Base-by-base conservation (phyloP, 2,113 vertebrate genomes). In the Columba janthina region DNA sequence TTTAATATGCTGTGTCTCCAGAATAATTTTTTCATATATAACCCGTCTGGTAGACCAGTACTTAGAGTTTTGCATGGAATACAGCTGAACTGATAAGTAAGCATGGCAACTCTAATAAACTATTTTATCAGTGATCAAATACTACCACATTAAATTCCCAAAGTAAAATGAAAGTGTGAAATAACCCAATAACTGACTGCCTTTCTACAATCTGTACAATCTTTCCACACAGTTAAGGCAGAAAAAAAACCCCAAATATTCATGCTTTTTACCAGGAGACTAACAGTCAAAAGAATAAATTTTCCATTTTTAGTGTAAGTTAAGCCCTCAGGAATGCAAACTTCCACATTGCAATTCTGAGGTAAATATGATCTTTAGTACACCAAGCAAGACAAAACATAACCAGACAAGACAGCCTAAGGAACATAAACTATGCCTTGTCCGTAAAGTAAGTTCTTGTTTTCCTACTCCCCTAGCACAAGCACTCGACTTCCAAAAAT, bases 31-130 rank as follows among this genome's bases (percentile, higher is more conserved):
- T 86, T 69, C 28, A 40, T 20, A 36, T 4, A 9, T 18, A 69
- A n/a, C 22, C 38, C 4, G 3, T 66, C 70, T 90, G 82, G 78
- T 82, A 96, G 89, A 89, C 66, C 87, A 96, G 89, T 70, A 89
- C 61, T 88, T 69, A 56, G 5, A 76, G 44, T 20, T 24, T 70
- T 84, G 62, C 65, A 71, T 12, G 11, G 57, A 90, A 75, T 46
- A 51, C 73, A 67, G n/a, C 36, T 73, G 15, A 85, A 58, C 34
- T 58, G n/a, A 53, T 36, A 62, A 90, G 6, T 14, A 85, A 88
- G 46, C 28, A 58, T 7, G 26, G 24, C 22, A 74, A 89, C 7
- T 36, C n/a, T 20, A 83, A 53, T 36, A 22, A 80, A 71, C 9
- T 85, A 21, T 58, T 81, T 51, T 24, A 64, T 34, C n/a, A 34